phyloP scores from a whole-genome alignment of 1,140 invertebrate genomes.

The Drosophila ercepeae region DNA sequence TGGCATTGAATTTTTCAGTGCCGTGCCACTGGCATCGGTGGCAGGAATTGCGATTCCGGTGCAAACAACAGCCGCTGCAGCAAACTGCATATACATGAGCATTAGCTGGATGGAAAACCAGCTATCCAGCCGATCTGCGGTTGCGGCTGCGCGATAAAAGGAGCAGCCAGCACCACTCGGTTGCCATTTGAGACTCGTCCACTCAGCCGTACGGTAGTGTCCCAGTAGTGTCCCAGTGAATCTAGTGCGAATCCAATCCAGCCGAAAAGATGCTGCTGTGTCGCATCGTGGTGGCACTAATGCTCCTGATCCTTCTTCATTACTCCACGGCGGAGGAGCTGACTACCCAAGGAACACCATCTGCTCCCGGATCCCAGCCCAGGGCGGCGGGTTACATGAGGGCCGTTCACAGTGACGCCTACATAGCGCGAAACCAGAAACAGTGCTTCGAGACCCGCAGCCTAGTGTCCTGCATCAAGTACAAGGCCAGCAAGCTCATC shows the following conservation, averaged over 20 bases:
- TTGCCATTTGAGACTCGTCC: slow-evolving; percentile 73
- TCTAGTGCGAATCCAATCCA: background rate
- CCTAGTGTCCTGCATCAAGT: slow-evolving; percentile 80
- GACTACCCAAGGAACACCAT: background rate
- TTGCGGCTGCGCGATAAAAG: slow-evolving; percentile 67
- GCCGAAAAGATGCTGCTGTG: slow-evolving; percentile 31
- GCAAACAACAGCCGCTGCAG: slow-evolving; percentile 57
- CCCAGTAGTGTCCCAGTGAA: slow-evolving; percentile 31
- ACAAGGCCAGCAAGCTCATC: slow-evolving; percentile 71
- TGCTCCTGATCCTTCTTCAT: slow-evolving; percentile 56
- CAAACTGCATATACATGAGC: slow-evolving; percentile 48
- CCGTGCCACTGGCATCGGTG: slow-evolving; percentile 11
- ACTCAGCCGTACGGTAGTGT: slow-evolving; percentile 58
- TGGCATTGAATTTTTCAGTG: slow-evolving; percentile 19
- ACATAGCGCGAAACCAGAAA: slow-evolving; percentile 67
- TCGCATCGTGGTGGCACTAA: slow-evolving; percentile 44
- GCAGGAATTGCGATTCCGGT: slow-evolving; percentile 75
- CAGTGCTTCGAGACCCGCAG: slow-evolving; percentile 74
- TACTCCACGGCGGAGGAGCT: slow-evolving; percentile 34
- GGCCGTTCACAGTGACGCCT: slow-evolving; percentile 55
- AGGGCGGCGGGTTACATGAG: slow-evolving; percentile 16
- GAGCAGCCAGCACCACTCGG: slow-evolving; percentile 50
- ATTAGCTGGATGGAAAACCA: slow-evolving; percentile 57
- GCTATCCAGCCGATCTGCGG: slow-evolving; percentile 26
- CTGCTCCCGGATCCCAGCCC: slow-evolving; percentile 7